These are phyloP conservation scores for Macropus fuliginosus DNA, from an alignment of 2,797 vertebrate species.

Conservation along the genomic window DNA sequence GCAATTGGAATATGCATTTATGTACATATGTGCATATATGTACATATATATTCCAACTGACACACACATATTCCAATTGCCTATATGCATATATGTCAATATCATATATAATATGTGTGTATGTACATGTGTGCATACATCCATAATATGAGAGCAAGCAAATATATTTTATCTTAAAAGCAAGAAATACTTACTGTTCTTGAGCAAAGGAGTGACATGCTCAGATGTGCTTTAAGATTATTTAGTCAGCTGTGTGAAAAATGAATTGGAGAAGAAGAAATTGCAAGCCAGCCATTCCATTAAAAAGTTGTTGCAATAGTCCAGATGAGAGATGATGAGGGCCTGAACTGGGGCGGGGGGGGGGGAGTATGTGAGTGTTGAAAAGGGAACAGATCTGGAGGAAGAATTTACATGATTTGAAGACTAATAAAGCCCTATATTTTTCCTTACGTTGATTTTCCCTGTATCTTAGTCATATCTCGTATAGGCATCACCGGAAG, in stretches of 20 bases:
- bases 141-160: neutral
- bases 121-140: neutral
- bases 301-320: neutral
- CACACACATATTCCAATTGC: neutral
- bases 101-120: neutral
- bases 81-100: neutral
- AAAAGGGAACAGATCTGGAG: neutral
- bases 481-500: neutral
- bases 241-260: neutral
- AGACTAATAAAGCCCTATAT: neutral
- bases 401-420: neutral
- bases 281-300: neutral
- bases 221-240: neutral
- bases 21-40: too few species aligned
- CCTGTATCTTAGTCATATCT: neutral
- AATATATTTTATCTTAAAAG: neutral
- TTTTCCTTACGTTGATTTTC: neutral
- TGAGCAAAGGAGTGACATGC: neutral
- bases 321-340: neutral
- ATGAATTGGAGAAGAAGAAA: neutral
- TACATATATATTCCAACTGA: neutral
- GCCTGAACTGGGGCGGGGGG: neutral
- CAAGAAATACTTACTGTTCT: neutral
- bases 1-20: too few species aligned
- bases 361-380: neutral